phyloP scores from a whole-genome alignment of 2,113 vertebrate species.

The Oostethus manadensis region DNA sequence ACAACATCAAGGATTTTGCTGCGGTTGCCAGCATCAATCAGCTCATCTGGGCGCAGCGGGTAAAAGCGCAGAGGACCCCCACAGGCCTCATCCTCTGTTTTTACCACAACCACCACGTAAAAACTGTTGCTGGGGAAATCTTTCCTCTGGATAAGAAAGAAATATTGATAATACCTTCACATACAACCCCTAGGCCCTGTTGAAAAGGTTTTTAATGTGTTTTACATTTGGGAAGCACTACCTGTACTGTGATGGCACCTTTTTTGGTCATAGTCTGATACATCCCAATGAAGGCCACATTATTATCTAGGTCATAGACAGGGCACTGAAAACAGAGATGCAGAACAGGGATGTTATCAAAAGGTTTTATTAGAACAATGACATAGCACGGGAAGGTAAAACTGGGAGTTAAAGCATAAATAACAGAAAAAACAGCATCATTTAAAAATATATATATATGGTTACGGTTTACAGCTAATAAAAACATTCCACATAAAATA shows the following conservation, averaged over 20 bases:
- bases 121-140: slow-evolving; percentile 94
- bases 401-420: not conserved
- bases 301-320: slow-evolving; percentile 95
- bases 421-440: too few species aligned
- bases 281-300: slow-evolving; percentile 96
- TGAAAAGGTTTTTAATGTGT: not conserved
- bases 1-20: slow-evolving; percentile 85
- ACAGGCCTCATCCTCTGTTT: slow-evolving; percentile 92
- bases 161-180: not conserved
- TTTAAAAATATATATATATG: too few species aligned
- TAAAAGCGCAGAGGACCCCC: slow-evolving; percentile 86
- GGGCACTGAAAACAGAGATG: slow-evolving; percentile 76
- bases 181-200: not conserved
- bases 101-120: slow-evolving; percentile 95
- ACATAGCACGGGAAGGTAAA: not conserved
- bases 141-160: slow-evolving; percentile 76
- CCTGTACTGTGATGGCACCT: slow-evolving; percentile 96
- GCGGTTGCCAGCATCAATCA: slow-evolving; percentile 84
- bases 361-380: not conserved
- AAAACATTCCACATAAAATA: too few species aligned
- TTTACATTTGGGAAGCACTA: slow-evolving; percentile 41
- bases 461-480: too few species aligned
- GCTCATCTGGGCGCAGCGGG: slow-evolving; percentile 80
- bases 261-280: slow-evolving; percentile 99
- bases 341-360: not conserved